Evolutionary conservation across 2,888 invertebrate genomes (phyloP).

Genomic region (Anthoptus insignis): DNA sequence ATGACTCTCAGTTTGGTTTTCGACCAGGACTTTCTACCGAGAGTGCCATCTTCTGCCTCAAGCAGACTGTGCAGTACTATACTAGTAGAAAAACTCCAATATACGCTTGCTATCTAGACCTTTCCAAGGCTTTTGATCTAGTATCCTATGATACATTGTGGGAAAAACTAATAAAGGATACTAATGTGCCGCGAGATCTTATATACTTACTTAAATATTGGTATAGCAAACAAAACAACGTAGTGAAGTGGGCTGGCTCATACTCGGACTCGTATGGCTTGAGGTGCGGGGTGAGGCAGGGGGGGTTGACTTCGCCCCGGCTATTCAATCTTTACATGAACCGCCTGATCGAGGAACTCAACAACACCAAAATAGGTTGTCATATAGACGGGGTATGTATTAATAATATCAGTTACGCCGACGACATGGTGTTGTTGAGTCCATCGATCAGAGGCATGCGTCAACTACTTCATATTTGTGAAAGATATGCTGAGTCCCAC

Average conservation of each 20-base stretch:
- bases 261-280: conserved; percentile 28
- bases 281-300: too few relatives aligned
- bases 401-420: conserved; percentile 12
- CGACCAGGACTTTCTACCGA: conserved; percentile 36
- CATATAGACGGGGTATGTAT: conserved; percentile 15
- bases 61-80: conserved; percentile 42
- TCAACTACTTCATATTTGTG: conserved; percentile 17
- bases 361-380: conserved; percentile 24
- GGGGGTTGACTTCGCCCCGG: too few relatives aligned
- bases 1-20: conserved; percentile 36
- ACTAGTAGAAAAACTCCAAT: conserved; percentile 35
- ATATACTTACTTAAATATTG: conserved; percentile 40
- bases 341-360: conserved; percentile 19
- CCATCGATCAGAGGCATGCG: conserved; percentile 19
- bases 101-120: too few relatives aligned
- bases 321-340: too few relatives aligned
- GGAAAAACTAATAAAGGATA: conserved; percentile 38
- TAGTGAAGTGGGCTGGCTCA: conserved; percentile 41
- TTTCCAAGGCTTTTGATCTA: conserved; percentile 44
- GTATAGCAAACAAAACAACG: conserved; percentile 45
- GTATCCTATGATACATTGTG: conserved; percentile 40
- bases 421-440: too few relatives aligned
- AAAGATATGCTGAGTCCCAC: conserved; percentile 10
- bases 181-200: conserved; percentile 19
- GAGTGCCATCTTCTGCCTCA: conserved; percentile 37